Evolutionary conservation across 2,797 vertebrate species (phyloP), one percentile per base, ranked within the genome.

Genomic region (Clarias fuscus): DNA sequence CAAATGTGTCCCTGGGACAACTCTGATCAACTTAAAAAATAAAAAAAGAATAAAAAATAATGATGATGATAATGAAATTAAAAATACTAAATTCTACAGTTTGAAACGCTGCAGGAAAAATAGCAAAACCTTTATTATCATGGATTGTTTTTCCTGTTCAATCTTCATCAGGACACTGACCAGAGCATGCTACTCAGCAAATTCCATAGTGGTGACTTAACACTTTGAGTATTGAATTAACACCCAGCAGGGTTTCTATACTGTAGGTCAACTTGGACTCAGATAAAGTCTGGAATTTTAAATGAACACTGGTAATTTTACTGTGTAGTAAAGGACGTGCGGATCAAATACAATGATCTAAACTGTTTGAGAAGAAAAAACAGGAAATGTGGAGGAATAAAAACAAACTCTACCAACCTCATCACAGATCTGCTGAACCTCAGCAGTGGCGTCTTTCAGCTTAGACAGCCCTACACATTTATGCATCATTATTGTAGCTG

Each of bases 401-500:
- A 64, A 67, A 22, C 22, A n/a, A 37, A 37, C 72, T 11, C 48
- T 48, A 75, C 79, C 94, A 82, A 97, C 97, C 90, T 84, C 0
- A 0, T 96, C 0, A 73, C 76, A 94, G 0, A 97, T 90, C 0
- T 84, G 7, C 90, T 97, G 97, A 43, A 97, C 0, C 20, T 95
- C 86, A 1, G 89, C 87, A 61, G 94, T 93, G 0, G 96, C 96
- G 0, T 88, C 33, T 30, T 4, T 3, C 0, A 10, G 0, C 0
- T 89, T 48, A 0, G 62, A 0, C 1, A 90, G 85, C 3, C 96
- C 96, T 84, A 97, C 97, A 0, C 88, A 0, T 17, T 91, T 24
- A 40, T 0, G 0, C 68, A 40, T 40, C 40, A 40, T 71, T 71
- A 40, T 37, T 22, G 68, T 22, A 40, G 27, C 67, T 33, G 27